A percentile compares a stretch with the other conserved stretches of the same genome.
phyloP scores from a whole-genome alignment of 2,888 invertebrate species.

The Ectobius pallidus region DNA sequence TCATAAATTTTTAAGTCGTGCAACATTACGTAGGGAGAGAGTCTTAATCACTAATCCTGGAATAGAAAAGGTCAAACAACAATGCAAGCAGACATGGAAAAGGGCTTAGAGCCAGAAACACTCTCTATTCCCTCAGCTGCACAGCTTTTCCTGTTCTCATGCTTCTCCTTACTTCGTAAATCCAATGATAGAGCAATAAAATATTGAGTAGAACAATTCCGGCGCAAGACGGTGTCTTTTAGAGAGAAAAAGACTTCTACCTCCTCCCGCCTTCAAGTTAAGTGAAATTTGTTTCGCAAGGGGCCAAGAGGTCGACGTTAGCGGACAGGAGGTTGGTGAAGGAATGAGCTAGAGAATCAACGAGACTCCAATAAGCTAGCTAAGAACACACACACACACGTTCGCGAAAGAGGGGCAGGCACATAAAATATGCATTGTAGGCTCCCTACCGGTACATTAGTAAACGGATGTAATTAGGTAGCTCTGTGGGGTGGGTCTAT shows the following conservation, averaged over 20 bases:
- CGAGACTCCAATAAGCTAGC: neutral
- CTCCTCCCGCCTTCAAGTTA: conserved; percentile 9
- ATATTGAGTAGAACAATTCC: conserved; percentile 35
- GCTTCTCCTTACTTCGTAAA: neutral
- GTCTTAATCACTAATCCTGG: neutral
- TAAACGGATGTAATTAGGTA: conserved; percentile 33
- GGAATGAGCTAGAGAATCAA: neutral
- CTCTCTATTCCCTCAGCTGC: neutral
- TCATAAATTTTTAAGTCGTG: neutral
- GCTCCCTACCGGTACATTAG: conserved; percentile 37
- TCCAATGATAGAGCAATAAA: conserved; percentile 39
- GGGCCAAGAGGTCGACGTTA: neutral
- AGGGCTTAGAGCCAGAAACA: neutral
- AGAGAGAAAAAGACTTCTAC: neutral
- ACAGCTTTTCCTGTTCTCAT: neutral
- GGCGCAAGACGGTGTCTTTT: conserved; percentile 24
- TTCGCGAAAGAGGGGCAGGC: neutral
- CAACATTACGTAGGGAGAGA: neutral
- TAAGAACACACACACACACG: conserved; percentile 17
- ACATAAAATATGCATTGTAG: conserved; percentile 36
- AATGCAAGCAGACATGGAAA: conserved; percentile 4
- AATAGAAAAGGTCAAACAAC: neutral
- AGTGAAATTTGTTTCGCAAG: conserved; percentile 36
- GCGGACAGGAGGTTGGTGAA: conserved; percentile 4
- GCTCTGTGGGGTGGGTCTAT: neutral